Conservation (phyloP, 2,113 vertebrate genomes). For the Alouatta palliata region DNA sequence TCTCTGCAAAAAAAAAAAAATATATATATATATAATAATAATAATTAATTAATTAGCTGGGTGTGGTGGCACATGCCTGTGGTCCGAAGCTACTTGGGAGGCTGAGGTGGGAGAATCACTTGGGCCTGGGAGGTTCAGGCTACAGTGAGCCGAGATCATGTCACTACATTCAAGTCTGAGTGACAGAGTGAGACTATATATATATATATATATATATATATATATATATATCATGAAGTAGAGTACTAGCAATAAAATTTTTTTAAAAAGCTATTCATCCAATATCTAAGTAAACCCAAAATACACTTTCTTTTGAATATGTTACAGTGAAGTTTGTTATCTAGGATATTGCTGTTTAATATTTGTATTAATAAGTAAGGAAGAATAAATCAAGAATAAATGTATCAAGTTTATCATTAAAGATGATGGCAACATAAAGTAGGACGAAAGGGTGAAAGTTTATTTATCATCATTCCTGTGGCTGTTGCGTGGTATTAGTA, state of each 20-base stretch:
- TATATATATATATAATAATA: no score
- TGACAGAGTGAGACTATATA: no score
- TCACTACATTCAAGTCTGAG: no score
- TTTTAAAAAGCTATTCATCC: not conserved
- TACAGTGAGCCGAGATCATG: no score
- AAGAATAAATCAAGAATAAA: not conserved
- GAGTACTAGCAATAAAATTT: not conserved
- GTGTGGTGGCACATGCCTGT: no score
- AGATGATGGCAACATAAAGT: not conserved
- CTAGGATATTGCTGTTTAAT: not conserved
- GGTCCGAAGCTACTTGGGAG: no score
- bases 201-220: no score
- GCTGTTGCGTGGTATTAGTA: not conserved
- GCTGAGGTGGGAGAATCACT: no score
- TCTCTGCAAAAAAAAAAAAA: no score
- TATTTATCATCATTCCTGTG: not conserved
- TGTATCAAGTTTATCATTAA: not conserved
- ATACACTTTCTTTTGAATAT: not conserved
- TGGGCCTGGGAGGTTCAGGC: no score
- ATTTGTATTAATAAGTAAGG: not conserved
- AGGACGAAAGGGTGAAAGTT: not conserved
- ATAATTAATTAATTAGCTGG: no score
- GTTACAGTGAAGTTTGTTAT: not conserved
- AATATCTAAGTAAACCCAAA: not conserved
- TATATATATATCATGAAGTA: not conserved